Evolutionary conservation across 2,888 invertebrate genomes (phyloP).

Genomic region (Sturmia bella): DNA sequence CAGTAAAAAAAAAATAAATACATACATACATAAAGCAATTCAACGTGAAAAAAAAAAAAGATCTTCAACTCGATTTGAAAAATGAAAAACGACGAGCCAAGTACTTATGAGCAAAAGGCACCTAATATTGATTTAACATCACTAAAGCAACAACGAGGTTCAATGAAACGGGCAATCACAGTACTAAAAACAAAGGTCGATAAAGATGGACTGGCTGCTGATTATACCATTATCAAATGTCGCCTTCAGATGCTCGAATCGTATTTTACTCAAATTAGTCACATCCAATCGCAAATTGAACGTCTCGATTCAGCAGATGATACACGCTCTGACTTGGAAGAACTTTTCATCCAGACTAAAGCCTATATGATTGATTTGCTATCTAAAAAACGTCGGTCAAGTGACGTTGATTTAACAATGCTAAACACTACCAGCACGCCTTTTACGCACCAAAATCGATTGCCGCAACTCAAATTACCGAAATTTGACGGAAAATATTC

Average conservation of each 20-base stretch:
- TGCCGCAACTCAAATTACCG: constrained; percentile 11
- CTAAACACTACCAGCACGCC: constrained; percentile 4
- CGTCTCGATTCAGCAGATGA: constrained; percentile 14
- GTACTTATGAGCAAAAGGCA: too few species aligned
- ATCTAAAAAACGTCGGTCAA: constrained; percentile 30
- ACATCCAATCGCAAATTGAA: constrained; percentile 39
- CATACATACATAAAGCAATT: too few species aligned
- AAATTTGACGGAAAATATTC: constrained; percentile 34
- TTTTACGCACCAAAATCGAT: constrained; percentile 26
- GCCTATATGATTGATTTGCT: constrained; percentile 21
- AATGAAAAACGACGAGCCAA: too few species aligned
- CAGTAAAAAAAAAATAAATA: too few species aligned
- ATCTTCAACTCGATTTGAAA: too few species aligned
- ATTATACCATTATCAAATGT: constrained; percentile 36
- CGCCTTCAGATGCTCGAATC: constrained; percentile 38
- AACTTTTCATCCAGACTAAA: constrained; percentile 32
- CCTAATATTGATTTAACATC: constrained; percentile 11
- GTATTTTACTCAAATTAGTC: constrained; percentile 29
- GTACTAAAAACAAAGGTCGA: constrained; percentile 13
- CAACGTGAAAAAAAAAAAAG: too few species aligned
- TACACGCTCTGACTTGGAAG: constrained; percentile 21
- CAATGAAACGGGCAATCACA: constrained; percentile 26
- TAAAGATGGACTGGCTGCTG: constrained; percentile 12
- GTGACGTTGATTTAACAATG: constrained; percentile 10
- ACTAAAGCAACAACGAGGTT: constrained; percentile 20